Evolutionary conservation across 92 coral and sea anemone genomes (phyloP), one percentile per base, ranked within the genome.

Genomic region (Chrysogorgia sp.): DNA sequence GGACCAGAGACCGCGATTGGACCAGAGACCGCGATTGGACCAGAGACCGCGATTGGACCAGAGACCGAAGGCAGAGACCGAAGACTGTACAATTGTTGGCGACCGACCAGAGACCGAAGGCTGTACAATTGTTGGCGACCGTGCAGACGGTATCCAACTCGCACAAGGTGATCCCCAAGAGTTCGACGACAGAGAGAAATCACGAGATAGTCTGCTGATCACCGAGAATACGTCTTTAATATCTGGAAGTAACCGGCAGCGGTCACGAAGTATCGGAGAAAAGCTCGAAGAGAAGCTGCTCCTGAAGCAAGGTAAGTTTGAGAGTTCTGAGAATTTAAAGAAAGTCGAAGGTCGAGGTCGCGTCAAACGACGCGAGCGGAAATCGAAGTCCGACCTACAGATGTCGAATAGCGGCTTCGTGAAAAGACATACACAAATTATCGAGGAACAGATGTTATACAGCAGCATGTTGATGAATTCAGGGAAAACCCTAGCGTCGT

Each of bases 361-460:
- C 24, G 79, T 72, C 30, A n/a, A 26, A 15, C 79, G 79, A 6
- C 50, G 79, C n/a, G 79, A 72, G 21, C 64, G 79, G 9, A 72
- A 72, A 55, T 58, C 79, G 20, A 72, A 72, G 25, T 72, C 79
- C 25, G 79, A 72, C 66, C 35, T 72, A 1, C 79, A 72, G 79
- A 64, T 72, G n/a, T 53, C 79, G 17, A 34, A 59, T 17, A 53
- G 79, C 79, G 79, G 79, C 21, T 72, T 72, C 33, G 99, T 96
- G 7, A 87, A 84, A 45, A 69, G 88, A 28, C 97, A 88, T 35
- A 83, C 96, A 1, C 90, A 96, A 25, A 82, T 89, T 28, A 75
- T 96, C 34, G 99, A 96, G 75, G 97, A 92, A 22, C 65, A 72
- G n/a, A 72, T 53, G 65, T 56, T 72, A 17, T 72, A 53, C 30